Evolutionary conservation across 2,113 vertebrate species (phyloP), one percentile per base, ranked within the genome.

Genomic region (Nibea albiflora): DNA sequence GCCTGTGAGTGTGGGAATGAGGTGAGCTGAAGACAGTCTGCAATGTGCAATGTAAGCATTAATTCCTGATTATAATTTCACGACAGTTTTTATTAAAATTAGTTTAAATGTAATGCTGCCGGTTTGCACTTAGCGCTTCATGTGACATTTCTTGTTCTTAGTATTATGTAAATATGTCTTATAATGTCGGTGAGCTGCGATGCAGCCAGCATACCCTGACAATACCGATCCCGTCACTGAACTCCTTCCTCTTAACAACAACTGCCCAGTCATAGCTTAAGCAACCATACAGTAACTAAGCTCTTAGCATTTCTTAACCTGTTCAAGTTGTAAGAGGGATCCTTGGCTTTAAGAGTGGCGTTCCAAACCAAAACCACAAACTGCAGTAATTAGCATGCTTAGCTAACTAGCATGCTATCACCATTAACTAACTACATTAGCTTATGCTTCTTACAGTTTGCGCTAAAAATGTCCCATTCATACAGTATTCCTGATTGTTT

Each of bases 61-160:
- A 15, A 42, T 62, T 81, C 70, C 28, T 73, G 35, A 76, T 65
- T 84, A 28, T 54, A 14, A 62, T 80, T 85, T 75, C 68, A 63
- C 61, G 68, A 52, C 44, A 65, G 35, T 35, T 76, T 83, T 79
- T 66, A 76, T 84, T 62, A n/a, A 61, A 73, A 71, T 85, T 42
- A 72, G 63, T 53, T 83, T 57, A 44, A 63, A 70, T 73, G 26
- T 54, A 42, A 72, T 20, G 53, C 57, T 80, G 28, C 44, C 24
- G 57, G 74, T 76, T 39, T 63, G 53, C 28, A 63, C 67, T 78
- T 73, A 49, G 64, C 54, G 28, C 61, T 65, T 39, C 22, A 72
- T 35, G 63, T 67, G 31, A 78, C 47, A n/a, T n/a, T 54, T 77
- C 64, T 74, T 70, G 61, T 60, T 62, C 66, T 31, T 72, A 68